Evolutionary conservation across 2,113 vertebrate genomes (phyloP).

Genomic region (Mola mola): DNA sequence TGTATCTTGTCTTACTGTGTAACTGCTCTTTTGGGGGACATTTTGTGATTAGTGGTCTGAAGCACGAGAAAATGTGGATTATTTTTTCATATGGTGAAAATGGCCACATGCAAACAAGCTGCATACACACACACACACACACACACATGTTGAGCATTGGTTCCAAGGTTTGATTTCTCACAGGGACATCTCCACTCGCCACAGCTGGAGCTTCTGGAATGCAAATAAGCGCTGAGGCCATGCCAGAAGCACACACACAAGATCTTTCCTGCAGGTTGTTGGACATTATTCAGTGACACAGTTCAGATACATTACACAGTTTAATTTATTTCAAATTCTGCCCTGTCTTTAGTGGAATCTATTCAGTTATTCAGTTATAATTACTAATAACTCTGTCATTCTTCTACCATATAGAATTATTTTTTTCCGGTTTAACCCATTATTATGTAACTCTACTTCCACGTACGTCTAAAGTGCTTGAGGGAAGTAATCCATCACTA

Average conservation of each 20-base stretch:
- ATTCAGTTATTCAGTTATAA: constrained; percentile 19
- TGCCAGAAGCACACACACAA: constrained; percentile 28
- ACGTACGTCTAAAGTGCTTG: constrained; percentile 12
- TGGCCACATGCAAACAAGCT: constrained; percentile 7
- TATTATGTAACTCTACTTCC: constrained; percentile 12
- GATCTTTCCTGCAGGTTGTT: constrained; percentile 12
- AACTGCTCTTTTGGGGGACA: constrained; percentile 33
- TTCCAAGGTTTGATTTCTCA: constrained; percentile 66
- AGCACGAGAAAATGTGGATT: constrained; percentile 31
- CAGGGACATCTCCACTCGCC: constrained; percentile 34
- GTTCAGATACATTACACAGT: constrained; percentile 16
- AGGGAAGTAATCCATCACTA: constrained; percentile 31
- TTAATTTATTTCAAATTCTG: constrained; percentile 5
- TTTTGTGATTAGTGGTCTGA: constrained; percentile 36
- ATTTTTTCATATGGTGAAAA: constrained; percentile 32
- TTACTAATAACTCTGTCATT: background rate
- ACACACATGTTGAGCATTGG: constrained; percentile 35
- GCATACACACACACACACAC: constrained; percentile 15
- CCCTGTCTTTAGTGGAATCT: constrained; percentile 5
- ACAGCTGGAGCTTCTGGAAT: constrained; percentile 56
- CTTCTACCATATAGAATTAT: background rate
- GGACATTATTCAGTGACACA: constrained; percentile 15
- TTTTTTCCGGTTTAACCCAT: background rate
- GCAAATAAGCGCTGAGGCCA: constrained; percentile 21
- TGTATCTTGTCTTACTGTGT: too few species aligned